Evolutionary conservation across 2,797 vertebrate species (phyloP).

Genomic region (Falco novaeseelandiae): DNA sequence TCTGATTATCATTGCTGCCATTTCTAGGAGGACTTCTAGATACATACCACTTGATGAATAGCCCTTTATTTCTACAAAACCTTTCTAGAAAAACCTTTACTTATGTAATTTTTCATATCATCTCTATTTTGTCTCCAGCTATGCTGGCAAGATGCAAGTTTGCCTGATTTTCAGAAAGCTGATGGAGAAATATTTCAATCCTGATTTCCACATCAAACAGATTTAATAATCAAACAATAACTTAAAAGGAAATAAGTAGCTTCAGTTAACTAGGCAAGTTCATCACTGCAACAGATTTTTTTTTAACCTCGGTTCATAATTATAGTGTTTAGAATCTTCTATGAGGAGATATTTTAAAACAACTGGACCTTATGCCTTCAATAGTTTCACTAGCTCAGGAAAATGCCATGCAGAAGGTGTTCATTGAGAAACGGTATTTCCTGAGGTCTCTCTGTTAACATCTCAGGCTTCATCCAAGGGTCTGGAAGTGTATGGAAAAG

Average conservation of each 20-base stretch:
- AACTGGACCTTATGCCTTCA: background rate
- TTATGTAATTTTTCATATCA: background rate
- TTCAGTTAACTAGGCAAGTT: background rate
- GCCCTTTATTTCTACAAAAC: background rate
- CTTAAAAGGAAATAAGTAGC: background rate
- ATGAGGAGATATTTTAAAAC: background rate
- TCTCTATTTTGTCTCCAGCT: background rate
- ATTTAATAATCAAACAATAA: background rate
- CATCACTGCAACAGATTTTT: background rate
- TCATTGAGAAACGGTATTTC: background rate
- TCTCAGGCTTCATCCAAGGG: background rate
- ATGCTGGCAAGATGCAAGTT: background rate
- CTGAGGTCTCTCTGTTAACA: background rate
- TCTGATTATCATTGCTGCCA: background rate
- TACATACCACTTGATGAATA: background rate
- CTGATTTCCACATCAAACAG: background rate
- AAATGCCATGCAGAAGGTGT: background rate
- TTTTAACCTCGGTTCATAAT: background rate
- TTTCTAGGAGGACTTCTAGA: background rate
- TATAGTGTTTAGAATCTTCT: background rate
- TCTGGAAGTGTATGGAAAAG: background rate
- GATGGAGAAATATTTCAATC: background rate
- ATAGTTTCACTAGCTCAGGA: background rate
- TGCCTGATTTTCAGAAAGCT: background rate
- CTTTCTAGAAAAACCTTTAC: background rate